Evolutionary conservation across 2,888 invertebrate genomes (phyloP).

Genomic region (Horisme vitalbata): DNA sequence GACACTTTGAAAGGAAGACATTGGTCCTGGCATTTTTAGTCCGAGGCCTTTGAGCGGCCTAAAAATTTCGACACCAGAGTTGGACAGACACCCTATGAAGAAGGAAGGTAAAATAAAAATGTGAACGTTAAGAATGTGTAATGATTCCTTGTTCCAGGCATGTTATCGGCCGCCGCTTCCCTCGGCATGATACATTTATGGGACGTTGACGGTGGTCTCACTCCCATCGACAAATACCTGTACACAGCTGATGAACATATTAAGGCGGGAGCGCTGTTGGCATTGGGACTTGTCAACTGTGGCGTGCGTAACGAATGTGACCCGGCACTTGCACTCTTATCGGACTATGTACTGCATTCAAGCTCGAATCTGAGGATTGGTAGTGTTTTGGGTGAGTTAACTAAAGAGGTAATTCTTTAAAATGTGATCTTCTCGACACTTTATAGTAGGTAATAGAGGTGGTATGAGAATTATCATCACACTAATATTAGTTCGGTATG

Average conservation of each 20-base stretch:
- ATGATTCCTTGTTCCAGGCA: constrained; percentile 75
- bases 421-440: no score
- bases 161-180: constrained; percentile 98
- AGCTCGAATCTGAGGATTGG: constrained; percentile 93
- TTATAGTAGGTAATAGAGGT: no score
- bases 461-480: no score
- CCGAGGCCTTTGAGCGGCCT: no score
- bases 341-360: constrained; percentile 95
- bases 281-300: constrained; percentile 98
- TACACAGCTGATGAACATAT: constrained; percentile 98
- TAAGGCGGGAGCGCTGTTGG: constrained; percentile 97
- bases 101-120: no score
- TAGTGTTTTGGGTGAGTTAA: constrained; percentile 85
- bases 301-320: constrained; percentile 99
- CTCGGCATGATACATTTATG: constrained; percentile 97
- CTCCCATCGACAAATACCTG: constrained; percentile 98
- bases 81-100: no score
- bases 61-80: no score
- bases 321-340: constrained; percentile 96
- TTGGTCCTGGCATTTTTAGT: no score
- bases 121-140: background rate
- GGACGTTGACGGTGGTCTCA: constrained; percentile 99
- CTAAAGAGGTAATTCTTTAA: background rate
- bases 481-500: no score
- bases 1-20: no score